Base-by-base conservation (phyloP, 2,797 vertebrate species). In the Phoxinus dragarum region DNA sequence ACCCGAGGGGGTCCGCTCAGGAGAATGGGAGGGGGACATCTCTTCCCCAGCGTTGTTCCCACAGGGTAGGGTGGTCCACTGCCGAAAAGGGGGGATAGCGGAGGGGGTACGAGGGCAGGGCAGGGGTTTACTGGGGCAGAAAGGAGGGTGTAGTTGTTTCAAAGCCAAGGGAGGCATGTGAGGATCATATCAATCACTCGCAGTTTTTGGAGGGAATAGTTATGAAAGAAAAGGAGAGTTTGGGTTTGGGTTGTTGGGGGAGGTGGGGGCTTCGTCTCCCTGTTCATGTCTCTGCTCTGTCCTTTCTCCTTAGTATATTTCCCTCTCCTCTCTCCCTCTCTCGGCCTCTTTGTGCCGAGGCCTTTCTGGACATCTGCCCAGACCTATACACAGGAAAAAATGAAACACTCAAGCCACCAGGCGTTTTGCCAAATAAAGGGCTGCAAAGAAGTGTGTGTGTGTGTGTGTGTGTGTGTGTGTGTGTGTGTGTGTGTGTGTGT, bases 321-420 rank as follows among this genome's bases (percentile, higher is more conserved):
- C 86, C 74, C 90, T 91, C 88, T 90, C 89, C 84, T 88, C 84
- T 91, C 89, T 94, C 93, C 92, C 93, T 93, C 91, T 94, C 93
- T 95, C 80, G 52, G 88, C 80, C 88, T 87, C 85, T 92, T 93
- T 91, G 93, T 95, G 94, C 90, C 88, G 91, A 94, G 92, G 84
- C 71, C 93, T 93, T 93, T 95, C 97, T 99, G 97, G 97, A 98
- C 96, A 97, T 97, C 96, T 98, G 97, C 97, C 97, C 96, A 97
- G 96, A 97, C 97, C 96, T 96, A 97, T 97, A 97, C 96, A 94
- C 93, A 94, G 93, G 91, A 93, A 94, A 95, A 95, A 94, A 94
- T 94, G 92, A 95, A 95, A 95, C 94, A 94, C 94, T 95, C 94
- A 93, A 95, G 93, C 94, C 93, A 93, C 94, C 86, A 94, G 95